Evolutionary conservation across 2,888 invertebrate species (phyloP).

Genomic region (Drosophila rubida): DNA sequence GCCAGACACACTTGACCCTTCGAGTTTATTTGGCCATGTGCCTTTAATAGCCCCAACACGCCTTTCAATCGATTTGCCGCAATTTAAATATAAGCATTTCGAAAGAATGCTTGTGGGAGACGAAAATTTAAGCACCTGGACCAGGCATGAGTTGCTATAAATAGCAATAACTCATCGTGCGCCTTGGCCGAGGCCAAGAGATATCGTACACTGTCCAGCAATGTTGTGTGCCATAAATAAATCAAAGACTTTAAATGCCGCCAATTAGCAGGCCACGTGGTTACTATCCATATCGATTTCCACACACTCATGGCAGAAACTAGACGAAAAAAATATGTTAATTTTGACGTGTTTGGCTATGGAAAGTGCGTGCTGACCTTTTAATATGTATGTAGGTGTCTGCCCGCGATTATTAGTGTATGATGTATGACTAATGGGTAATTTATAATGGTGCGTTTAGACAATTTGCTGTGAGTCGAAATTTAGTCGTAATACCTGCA

Average conservation of each 20-base stretch:
- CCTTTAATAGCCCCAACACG: constrained; percentile 3
- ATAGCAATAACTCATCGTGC: constrained; percentile 31
- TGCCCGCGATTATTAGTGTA: background rate
- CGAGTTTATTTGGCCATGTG: constrained; percentile 26
- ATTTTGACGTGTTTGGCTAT: constrained; percentile 27
- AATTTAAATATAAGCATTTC: constrained; percentile 3
- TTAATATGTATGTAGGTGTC: background rate
- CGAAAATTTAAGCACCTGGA: constrained; percentile 35
- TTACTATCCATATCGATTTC: constrained; percentile 50
- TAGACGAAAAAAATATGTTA: constrained; percentile 16
- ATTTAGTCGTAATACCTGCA: background rate
- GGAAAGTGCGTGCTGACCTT: constrained; percentile 31
- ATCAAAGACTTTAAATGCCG: constrained; percentile 50
- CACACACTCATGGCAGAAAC: constrained; percentile 18
- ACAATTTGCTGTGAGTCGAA: background rate
- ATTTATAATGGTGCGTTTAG: background rate
- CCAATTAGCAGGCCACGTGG: constrained; percentile 40
- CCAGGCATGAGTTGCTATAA: constrained; percentile 35
- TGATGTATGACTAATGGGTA: background rate
- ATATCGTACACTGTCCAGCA: constrained; percentile 38
- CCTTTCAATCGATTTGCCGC: constrained; percentile 20
- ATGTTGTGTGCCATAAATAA: constrained; percentile 49
- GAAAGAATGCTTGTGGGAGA: constrained; percentile 17
- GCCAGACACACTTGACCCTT: constrained; percentile 39
- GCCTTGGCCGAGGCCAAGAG: constrained; percentile 1